Evolutionary conservation across 1,140 invertebrate genomes (phyloP), one percentile per base, ranked within the genome.

Genomic region (Leptonema lineaticorne): DNA sequence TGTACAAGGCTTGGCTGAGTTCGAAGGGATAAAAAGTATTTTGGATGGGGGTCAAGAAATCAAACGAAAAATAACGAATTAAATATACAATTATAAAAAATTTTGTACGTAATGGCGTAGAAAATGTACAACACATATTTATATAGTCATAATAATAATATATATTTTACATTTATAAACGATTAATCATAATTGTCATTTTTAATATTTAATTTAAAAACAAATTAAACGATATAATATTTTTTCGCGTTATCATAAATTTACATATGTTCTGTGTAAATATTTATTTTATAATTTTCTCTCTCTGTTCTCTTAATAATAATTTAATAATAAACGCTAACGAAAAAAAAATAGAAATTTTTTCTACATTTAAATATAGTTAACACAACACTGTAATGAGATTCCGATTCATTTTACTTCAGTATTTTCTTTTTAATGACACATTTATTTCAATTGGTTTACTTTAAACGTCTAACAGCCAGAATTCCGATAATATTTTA

Each of bases 91-190:
- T 33, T 59, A 53, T 53, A 28, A 57, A 14, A 24, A 22, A 16
- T 30, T 64, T 64, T 64, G 62, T 64, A 64, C 62, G 46, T 30
- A 16, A 64, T 64, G 45, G 62, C 62, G 62, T 64, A 64, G 50
- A 64, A 64, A 64, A 64, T 64, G 37, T 62, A n/a, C n/a, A n/a
- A n/a, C n/a, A n/a, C n/a, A n/a, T n/a, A n/a, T n/a, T n/a, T n/a
- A n/a, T n/a, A n/a, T n/a, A n/a, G n/a, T n/a, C n/a, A n/a, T n/a
- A n/a, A n/a, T n/a, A n/a, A n/a, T n/a, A n/a, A n/a, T n/a, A n/a
- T n/a, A 41, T 22, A 64, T 26, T 64, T 26, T 26, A 53, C 50
- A 53, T 26, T 53, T 53, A 41, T 41, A 53, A 53, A 48, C 46
- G 46, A 53, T 53, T 11, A 26, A 14, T 26, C n/a, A n/a, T 41